Evolutionary conservation across 2,797 vertebrate genomes (phyloP).

Genomic region (Bucorvus abyssinicus): DNA sequence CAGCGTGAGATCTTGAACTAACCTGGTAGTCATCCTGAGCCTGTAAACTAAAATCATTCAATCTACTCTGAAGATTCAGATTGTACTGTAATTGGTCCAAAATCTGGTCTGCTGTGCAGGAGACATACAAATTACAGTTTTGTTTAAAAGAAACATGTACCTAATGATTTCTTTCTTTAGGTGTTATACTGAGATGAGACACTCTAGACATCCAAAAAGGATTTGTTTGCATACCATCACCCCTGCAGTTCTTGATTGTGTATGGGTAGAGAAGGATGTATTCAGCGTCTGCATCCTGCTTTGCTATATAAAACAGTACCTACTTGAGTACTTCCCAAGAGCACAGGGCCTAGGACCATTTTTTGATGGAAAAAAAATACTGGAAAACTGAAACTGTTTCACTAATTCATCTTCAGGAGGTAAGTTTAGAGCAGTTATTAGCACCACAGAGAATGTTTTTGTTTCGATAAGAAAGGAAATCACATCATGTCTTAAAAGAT

Average conservation of each 20-base stretch:
- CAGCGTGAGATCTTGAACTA: background rate
- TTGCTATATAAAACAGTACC: background rate
- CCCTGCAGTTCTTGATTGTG: background rate
- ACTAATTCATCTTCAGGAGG: background rate
- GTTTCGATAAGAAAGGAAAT: background rate
- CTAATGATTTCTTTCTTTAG: background rate
- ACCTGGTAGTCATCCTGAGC: background rate
- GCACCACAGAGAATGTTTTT: background rate
- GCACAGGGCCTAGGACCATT: background rate
- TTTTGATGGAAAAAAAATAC: background rate
- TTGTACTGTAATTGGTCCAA: background rate
- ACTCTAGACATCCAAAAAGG: background rate
- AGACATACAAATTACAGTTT: background rate
- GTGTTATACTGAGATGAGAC: background rate
- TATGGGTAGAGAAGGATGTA: background rate
- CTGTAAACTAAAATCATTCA: background rate
- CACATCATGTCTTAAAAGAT: background rate
- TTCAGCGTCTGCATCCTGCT: background rate
- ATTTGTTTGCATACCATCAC: background rate
- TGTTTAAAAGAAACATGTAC: background rate
- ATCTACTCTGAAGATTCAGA: background rate
- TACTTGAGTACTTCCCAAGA: background rate
- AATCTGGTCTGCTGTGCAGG: background rate
- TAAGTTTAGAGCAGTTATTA: background rate
- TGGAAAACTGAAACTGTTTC: background rate